Percentiles rank a stretch among this genome's conserved stretches.
Evolutionary conservation across 1,140 invertebrate genomes (phyloP).

Genomic region (Luehdorfia chinensis): DNA sequence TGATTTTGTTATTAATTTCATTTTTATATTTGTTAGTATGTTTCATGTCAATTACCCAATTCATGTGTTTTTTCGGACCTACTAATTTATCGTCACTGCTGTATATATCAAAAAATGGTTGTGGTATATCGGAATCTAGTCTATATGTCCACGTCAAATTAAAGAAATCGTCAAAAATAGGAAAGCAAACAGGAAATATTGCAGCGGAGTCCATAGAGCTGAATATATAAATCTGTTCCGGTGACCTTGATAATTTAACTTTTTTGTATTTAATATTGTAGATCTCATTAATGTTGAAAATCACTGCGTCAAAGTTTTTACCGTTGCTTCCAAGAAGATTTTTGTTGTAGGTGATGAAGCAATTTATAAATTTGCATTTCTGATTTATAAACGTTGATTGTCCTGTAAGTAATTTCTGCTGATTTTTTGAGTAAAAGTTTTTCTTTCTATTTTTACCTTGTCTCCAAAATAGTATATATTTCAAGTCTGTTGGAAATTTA

Average conservation of each 20-base stretch:
- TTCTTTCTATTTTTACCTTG: background rate
- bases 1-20: slow-evolving; percentile 39
- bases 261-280: slow-evolving; percentile 22
- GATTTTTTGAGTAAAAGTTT: background rate
- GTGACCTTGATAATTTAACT: slow-evolving; percentile 36
- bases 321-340: slow-evolving; percentile 30
- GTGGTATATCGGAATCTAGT: slow-evolving; percentile 53
- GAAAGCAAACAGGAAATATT: slow-evolving; percentile 42
- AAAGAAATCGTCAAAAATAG: slow-evolving; percentile 51
- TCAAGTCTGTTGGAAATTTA: slow-evolving; percentile 41
- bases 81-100: slow-evolving; percentile 35
- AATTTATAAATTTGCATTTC: slow-evolving; percentile 48
- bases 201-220: slow-evolving; percentile 42
- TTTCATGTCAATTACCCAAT: slow-evolving; percentile 41
- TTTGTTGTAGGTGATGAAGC: slow-evolving; percentile 48
- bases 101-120: slow-evolving; percentile 52
- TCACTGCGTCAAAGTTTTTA: slow-evolving; percentile 48
- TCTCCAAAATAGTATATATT: slow-evolving; percentile 54
- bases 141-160: slow-evolving; percentile 62
- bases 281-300: slow-evolving; percentile 42
- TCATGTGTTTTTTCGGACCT: slow-evolving; percentile 41
- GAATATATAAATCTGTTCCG: slow-evolving; percentile 54
- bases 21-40: slow-evolving; percentile 28
- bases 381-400: slow-evolving; percentile 50
- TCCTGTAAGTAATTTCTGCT: slow-evolving; percentile 21